These are phyloP conservation scores for Drosophila quadrilineata DNA, from an alignment of 1,140 invertebrate genomes.

Conservation along the genomic window DNA sequence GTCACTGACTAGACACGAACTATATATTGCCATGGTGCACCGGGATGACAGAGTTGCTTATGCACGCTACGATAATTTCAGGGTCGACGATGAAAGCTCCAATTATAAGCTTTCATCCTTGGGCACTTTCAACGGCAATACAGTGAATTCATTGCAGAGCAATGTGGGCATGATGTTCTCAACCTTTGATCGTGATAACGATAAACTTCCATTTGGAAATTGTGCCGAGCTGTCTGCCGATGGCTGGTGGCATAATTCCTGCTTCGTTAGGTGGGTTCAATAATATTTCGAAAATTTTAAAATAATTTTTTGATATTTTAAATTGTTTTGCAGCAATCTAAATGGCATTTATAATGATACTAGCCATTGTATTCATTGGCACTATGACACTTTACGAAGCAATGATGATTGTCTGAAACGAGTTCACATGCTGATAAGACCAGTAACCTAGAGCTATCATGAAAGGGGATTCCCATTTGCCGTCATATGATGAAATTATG, in stretches of 20 bases:
- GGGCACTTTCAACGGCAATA: not conserved
- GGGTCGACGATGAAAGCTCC: not conserved
- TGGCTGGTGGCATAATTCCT: slow-evolving; percentile 3
- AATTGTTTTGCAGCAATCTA: not conserved
- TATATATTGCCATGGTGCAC: not conserved
- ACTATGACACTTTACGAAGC: not conserved
- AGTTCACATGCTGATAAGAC: not conserved
- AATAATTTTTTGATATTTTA: not conserved
- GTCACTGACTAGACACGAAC: not conserved
- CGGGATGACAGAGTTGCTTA: not conserved
- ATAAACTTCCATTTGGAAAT: not conserved
- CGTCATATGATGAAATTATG: too few species aligned
- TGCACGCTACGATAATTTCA: slow-evolving; percentile 14
- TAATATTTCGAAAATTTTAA: not conserved
- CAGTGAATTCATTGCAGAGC: not conserved
- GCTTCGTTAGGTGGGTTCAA: not conserved
- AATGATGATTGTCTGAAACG: not conserved
- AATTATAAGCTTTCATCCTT: not conserved
- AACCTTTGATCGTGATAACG: slow-evolving; percentile 2
- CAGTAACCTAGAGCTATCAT: too few species aligned
- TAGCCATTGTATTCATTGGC: not conserved
- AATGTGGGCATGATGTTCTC: not conserved
- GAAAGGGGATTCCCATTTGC: too few species aligned
- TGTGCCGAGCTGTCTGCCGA: not conserved
- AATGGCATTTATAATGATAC: slow-evolving; percentile 6